Conservation (phyloP, 2,113 vertebrate genomes). For the Sander vitreus region DNA sequence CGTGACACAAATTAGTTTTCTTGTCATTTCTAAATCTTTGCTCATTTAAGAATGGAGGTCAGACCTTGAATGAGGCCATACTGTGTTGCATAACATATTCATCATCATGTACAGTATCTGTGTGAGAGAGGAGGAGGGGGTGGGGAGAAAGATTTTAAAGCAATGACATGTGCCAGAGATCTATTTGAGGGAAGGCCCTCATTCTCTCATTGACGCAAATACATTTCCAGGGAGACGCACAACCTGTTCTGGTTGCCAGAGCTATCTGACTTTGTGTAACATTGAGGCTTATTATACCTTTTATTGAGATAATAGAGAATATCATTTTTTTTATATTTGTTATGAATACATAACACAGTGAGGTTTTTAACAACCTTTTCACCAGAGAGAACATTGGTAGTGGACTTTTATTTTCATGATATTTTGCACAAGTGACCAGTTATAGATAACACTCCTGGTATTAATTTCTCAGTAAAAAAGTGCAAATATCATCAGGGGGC, state of each 20-base stretch:
- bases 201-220: conserved; percentile 78
- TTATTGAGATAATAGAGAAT: conserved; percentile 20
- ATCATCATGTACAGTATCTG: conserved; percentile 58
- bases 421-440: background rate
- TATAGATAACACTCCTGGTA: background rate
- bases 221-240: conserved; percentile 71
- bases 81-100: conserved; percentile 38
- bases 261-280: conserved; percentile 51
- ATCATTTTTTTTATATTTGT: conserved; percentile 3
- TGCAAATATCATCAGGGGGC: conserved; percentile 14
- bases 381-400: background rate
- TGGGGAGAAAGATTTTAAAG: conserved; percentile 50
- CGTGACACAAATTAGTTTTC: background rate
- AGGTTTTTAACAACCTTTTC: conserved; percentile 10
- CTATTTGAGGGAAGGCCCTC: conserved; percentile 77
- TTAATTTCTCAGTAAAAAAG: background rate
- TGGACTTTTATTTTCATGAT: background rate
- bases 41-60: conserved; percentile 38
- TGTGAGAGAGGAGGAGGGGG: conserved; percentile 32
- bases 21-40: background rate
- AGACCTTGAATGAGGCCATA: conserved; percentile 31
- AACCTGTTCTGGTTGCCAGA: conserved; percentile 56
- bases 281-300: conserved; percentile 50
- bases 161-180: conserved; percentile 62
- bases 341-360: conserved; percentile 12